A percentile compares a stretch with the other conserved stretches of the same genome.
Conservation (phyloP, 2,797 vertebrate species). For the Enteromius anoplus region DNA sequence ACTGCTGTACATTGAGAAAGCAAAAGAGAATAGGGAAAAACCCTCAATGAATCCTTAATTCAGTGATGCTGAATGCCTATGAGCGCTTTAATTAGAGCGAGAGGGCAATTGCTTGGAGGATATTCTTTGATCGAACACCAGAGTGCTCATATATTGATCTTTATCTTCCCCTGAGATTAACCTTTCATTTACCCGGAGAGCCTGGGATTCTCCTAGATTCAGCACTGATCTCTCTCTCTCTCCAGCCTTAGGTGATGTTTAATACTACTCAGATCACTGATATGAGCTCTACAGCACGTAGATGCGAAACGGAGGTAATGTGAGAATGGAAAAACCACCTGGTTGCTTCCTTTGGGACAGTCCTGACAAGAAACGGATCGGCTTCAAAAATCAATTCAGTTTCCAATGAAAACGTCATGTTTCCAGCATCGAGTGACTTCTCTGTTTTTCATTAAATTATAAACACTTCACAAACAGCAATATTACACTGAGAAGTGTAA, state of each 20-base stretch:
- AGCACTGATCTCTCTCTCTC: neutral
- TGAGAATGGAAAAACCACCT: neutral
- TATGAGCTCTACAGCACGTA: neutral
- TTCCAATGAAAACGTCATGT: neutral
- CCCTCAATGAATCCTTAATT: neutral
- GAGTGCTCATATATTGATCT: constrained; percentile 27
- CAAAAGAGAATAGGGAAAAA: neutral
- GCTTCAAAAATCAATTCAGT: neutral
- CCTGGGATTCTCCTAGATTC: constrained; percentile 14
- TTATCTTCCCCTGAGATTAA: constrained; percentile 20
- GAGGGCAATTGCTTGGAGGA: constrained; percentile 2
- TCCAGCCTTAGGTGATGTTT: constrained; percentile 1
- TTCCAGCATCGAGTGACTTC: neutral
- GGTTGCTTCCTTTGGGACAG: neutral
- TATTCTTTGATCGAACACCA: neutral
- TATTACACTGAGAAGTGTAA: too few relatives aligned
- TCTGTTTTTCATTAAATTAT: too few relatives aligned
- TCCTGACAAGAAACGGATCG: neutral
- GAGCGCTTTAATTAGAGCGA: neutral
- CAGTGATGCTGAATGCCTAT: neutral
- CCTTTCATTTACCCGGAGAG: constrained; percentile 31
- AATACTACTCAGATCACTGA: neutral
- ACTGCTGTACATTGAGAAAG: neutral
- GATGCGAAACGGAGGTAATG: neutral
- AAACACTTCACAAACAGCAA: neutral